phyloP scores from a whole-genome alignment of 2,113 vertebrate genomes.

The Eulacestoma nigropectus region DNA sequence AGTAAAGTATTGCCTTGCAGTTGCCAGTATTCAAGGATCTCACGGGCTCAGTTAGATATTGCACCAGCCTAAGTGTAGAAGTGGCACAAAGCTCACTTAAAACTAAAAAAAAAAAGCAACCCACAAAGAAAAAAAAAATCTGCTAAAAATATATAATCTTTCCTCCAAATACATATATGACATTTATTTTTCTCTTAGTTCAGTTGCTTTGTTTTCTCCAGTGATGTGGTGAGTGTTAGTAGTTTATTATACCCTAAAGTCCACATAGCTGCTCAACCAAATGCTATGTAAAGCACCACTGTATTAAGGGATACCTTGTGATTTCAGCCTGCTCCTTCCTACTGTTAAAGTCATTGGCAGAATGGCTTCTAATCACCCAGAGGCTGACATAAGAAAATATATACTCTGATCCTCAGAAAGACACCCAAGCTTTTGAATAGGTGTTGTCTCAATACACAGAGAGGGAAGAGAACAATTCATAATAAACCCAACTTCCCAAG shows the following conservation, averaged over 20 bases:
- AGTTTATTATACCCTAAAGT: background rate
- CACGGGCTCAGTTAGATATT: background rate
- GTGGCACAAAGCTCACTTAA: background rate
- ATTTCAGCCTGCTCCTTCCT: background rate
- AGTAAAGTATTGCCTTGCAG: background rate
- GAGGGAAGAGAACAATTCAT: background rate
- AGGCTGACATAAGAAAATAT: background rate
- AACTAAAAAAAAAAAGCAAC: background rate
- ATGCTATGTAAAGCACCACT: background rate
- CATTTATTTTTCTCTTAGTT: background rate
- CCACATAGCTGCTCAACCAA: background rate
- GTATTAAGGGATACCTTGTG: background rate
- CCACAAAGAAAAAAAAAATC: background rate
- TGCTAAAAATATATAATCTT: background rate
- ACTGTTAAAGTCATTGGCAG: background rate
- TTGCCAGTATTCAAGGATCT: background rate
- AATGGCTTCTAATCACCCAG: background rate
- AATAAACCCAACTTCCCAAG: background rate
- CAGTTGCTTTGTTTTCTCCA: background rate
- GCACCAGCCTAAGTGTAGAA: background rate
- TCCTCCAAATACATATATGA: background rate
- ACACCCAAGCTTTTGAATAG: background rate
- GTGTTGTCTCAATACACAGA: background rate
- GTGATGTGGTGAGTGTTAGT: fast-evolving
- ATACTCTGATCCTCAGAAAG: background rate